Evolutionary conservation across 1,140 invertebrate species (phyloP), one percentile per base, ranked within the genome.

Genomic region (Drosophila nebulosa): DNA sequence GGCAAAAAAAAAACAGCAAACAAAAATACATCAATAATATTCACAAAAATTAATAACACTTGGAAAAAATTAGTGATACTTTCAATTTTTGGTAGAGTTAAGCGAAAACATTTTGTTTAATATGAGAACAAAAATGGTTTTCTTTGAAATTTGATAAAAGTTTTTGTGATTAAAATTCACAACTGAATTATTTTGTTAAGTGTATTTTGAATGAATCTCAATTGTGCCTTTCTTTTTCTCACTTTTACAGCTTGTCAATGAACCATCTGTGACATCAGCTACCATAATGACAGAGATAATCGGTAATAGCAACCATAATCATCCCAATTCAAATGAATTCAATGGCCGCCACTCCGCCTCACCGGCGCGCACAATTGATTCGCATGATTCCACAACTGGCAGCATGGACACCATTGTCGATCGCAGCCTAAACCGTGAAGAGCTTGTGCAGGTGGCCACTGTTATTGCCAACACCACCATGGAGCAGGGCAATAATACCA

Each of bases 391-490:
- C 21, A 91, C 90, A 3, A 79, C 84, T 0, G 90, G 74, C 42
- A 91, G 90, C 76, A 73, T 91, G 88, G 90, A 91, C 57, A 91
- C 90, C 46, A 91, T 91, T 46, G 90, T 91, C 1, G 90, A 91
- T 63, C 83, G 89, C 52, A 91, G 73, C 27, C 22, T 84, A 6
- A 90, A 79, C 42, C 80, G 78, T 12, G 77, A 90, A 59, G 78
- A 88, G 26, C 63, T 90, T 16, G 42, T 84, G 26, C 86, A 86
- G 27, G 76, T 74, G 53, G 56, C 61, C 21, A 58, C 66, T 26
- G 56, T 39, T 6, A 81, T 69, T 21, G 52, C 53, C 21, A 58
- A 61, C 32, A 57, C 55, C 7, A 83, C 72, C 18, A 88, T 91
- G 22, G 86, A 89, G 64, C 80, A 83, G 35, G 83, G 86, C 70